A percentile compares a stretch with the other conserved stretches of the same genome.
These are phyloP conservation scores for Scolopax mira DNA, from an alignment of 2,113 vertebrate genomes.

Conservation along the genomic window DNA sequence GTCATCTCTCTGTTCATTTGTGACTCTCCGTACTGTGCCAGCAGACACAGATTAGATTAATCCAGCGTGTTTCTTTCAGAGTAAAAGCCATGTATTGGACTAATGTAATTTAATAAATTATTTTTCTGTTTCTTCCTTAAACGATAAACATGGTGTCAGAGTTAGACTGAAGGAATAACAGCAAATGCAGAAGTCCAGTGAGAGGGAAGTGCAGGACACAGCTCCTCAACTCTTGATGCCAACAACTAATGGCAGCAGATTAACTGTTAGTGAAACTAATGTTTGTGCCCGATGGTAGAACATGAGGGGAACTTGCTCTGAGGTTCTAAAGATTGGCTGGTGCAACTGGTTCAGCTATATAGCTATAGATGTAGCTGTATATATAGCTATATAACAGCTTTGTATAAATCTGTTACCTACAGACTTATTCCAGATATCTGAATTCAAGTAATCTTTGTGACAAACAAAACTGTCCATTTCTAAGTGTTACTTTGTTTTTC, in stretches of 20 bases:
- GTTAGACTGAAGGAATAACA: not conserved
- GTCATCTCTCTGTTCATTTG: not conserved
- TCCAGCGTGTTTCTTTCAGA: not conserved
- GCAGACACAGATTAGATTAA: not conserved
- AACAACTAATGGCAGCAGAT: not conserved
- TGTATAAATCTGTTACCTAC: not conserved
- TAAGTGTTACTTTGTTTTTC: not conserved
- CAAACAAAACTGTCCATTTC: not conserved
- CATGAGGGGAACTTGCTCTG: not conserved
- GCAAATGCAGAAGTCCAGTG: fast-evolving
- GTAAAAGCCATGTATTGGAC: not conserved
- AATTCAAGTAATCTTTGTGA: not conserved
- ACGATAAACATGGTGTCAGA: not conserved
- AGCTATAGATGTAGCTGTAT: not conserved
- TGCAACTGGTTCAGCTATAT: not conserved
- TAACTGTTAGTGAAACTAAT: not conserved
- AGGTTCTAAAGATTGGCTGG: not conserved
- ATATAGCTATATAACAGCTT: not conserved
- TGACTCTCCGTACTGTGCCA: not conserved
- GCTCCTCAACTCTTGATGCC: not conserved
- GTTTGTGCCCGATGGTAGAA: not conserved
- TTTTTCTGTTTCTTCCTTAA: not conserved
- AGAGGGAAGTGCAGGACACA: not conserved
- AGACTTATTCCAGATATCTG: not conserved
- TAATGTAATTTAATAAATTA: not conserved